phyloP scores from a whole-genome alignment of 23 tunicate genomes.

The Halocynthia roretzi region DNA sequence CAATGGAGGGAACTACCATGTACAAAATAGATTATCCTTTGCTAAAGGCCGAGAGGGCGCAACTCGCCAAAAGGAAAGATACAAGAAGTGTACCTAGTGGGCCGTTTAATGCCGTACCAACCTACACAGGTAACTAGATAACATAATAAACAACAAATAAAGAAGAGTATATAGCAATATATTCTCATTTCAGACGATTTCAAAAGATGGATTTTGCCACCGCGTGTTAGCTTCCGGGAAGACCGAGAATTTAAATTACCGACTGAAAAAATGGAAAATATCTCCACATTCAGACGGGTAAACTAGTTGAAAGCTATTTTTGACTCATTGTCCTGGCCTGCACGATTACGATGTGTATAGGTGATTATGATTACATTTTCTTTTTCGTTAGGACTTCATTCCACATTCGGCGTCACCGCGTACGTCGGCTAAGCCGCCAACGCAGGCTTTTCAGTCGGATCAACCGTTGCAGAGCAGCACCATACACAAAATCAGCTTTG shows the following conservation, averaged over 20 bases:
- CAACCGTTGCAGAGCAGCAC: slow-evolving; percentile 67
- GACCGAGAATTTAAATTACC: slow-evolving; percentile 55
- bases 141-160: background rate
- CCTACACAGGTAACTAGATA: slow-evolving; percentile 55
- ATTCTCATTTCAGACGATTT: slow-evolving; percentile 43
- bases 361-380: background rate
- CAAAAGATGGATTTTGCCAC: slow-evolving; percentile 68
- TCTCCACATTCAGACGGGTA: slow-evolving; percentile 75
- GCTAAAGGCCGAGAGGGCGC: slow-evolving; percentile 34
- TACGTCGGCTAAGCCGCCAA: slow-evolving; percentile 66
- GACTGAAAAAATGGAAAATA: slow-evolving; percentile 58
- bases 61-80: slow-evolving; percentile 52
- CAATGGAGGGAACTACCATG: slow-evolving; percentile 77
- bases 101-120: slow-evolving; percentile 73
- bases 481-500: slow-evolving; percentile 38
- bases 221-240: slow-evolving; percentile 45
- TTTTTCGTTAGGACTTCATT: slow-evolving; percentile 49
- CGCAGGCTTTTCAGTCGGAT: slow-evolving; percentile 65
- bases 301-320: background rate
- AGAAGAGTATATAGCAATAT: background rate
- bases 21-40: slow-evolving; percentile 75
- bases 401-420: slow-evolving; percentile 64
- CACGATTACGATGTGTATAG: too few relatives aligned
- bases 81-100: slow-evolving; percentile 36
- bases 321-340: too few relatives aligned